phyloP scores from a whole-genome alignment of 2,113 vertebrate species.

The Tachycineta bicolor region DNA sequence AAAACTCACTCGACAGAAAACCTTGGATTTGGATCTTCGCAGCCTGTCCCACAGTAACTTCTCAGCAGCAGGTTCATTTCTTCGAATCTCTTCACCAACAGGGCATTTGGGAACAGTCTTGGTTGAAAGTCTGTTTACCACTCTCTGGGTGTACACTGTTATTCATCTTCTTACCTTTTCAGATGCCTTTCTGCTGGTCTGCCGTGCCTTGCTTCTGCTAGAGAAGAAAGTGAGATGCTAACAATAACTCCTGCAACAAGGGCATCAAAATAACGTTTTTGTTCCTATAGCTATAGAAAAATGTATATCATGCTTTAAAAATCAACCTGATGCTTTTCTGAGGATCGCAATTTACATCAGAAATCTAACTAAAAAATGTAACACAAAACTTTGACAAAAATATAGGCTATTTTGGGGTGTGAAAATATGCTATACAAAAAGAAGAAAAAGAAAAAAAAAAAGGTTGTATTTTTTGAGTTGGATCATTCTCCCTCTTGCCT shows the following conservation, averaged over 20 bases:
- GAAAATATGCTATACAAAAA: not conserved
- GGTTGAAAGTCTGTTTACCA: not conserved
- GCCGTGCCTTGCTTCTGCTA: not conserved
- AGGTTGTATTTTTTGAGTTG: not conserved
- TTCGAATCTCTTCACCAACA: not conserved
- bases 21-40: not conserved
- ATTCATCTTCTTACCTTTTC: not conserved
- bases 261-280: not conserved
- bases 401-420: not conserved
- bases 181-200: not conserved
- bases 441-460: not conserved
- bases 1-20: not conserved
- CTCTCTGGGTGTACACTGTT: too few species aligned
- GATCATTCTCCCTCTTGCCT: not conserved
- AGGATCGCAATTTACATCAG: not conserved
- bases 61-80: not conserved
- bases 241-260: not conserved
- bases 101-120: not conserved
- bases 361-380: not conserved
- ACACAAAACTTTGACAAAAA: not conserved
- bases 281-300: not conserved
- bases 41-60: not conserved
- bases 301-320: not conserved
- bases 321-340: not conserved
- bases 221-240: not conserved